A percentile compares a stretch with the other conserved stretches of the same genome.
Evolutionary conservation across 2,888 invertebrate species (phyloP).

Genomic region (Drosophila paramelanica): DNA sequence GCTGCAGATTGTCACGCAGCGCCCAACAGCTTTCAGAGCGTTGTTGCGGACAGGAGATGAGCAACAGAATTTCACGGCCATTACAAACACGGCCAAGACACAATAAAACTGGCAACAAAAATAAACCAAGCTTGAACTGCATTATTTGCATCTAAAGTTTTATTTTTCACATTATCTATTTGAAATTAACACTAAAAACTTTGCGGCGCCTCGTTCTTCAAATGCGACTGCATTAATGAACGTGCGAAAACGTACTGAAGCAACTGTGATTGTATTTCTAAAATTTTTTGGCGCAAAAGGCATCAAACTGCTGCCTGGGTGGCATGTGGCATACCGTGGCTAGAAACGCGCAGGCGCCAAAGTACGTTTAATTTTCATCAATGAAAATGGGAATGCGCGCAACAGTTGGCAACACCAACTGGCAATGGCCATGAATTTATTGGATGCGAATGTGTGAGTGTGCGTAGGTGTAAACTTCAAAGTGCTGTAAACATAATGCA

Average conservation of each 20-base stretch:
- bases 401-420: slow-evolving; percentile 63
- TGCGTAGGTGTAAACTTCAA: neutral
- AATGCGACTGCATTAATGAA: slow-evolving; percentile 59
- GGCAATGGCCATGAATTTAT: slow-evolving; percentile 48
- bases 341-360: slow-evolving; percentile 60
- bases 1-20: slow-evolving; percentile 35
- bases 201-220: neutral
- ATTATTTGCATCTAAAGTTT: slow-evolving; percentile 5
- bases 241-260: slow-evolving; percentile 70
- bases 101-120: slow-evolving; percentile 15
- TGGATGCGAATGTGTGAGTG: neutral
- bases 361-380: slow-evolving; percentile 54
- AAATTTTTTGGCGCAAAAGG: slow-evolving; percentile 69
- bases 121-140: slow-evolving; percentile 3
- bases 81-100: slow-evolving; percentile 8
- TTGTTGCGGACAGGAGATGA: slow-evolving; percentile 62
- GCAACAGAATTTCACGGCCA: slow-evolving; percentile 54
- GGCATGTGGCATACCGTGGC: neutral
- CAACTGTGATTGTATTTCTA: slow-evolving; percentile 58
- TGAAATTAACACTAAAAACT: too few species aligned
- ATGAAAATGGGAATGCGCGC: slow-evolving; percentile 58
- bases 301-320: slow-evolving; percentile 10
- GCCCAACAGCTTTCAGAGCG: slow-evolving; percentile 28
- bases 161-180: neutral
- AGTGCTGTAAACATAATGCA: neutral